A percentile compares a stretch with the other conserved stretches of the same genome.
phyloP scores from a whole-genome alignment of 1,140 invertebrate genomes.

The Colletes latitarsis region DNA sequence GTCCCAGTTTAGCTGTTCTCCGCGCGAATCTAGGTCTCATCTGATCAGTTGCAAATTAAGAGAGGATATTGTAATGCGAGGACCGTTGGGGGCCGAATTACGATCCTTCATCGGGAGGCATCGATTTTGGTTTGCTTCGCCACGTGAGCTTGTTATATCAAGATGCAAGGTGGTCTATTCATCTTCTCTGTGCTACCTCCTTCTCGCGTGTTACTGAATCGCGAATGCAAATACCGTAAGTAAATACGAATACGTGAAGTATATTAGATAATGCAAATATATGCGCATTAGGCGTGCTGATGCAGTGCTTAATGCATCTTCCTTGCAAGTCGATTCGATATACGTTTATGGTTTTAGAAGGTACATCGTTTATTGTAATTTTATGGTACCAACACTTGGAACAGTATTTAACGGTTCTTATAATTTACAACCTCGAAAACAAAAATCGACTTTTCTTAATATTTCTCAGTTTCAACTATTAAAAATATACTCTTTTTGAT shows the following conservation, averaged over 20 bases:
- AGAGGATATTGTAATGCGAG: background rate
- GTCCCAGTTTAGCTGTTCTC: background rate
- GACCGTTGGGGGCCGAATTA: background rate
- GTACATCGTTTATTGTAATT: too few species aligned
- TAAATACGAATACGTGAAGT: background rate
- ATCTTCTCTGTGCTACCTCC: background rate
- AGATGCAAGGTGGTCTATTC: background rate
- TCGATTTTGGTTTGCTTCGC: slow-evolving; percentile 3
- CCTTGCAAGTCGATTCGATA: too few species aligned
- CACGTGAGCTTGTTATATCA: background rate
- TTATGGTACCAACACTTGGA: too few species aligned
- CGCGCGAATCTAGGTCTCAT: background rate
- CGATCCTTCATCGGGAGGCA: background rate
- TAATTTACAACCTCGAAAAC: too few species aligned
- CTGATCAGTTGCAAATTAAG: background rate
- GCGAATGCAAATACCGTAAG: slow-evolving; percentile 1
- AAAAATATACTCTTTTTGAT: too few species aligned
- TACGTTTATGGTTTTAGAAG: too few species aligned
- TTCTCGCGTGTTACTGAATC: background rate
- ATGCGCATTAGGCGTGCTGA: background rate
- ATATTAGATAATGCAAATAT: background rate
- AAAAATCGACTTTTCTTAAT: too few species aligned
- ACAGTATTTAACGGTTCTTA: too few species aligned
- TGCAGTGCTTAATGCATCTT: too few species aligned
- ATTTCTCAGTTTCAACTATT: too few species aligned